Percentiles rank a stretch among this genome's conserved stretches.
Evolutionary conservation across 2,113 vertebrate species (phyloP).

Genomic region (Pristiophorus japonicus): DNA sequence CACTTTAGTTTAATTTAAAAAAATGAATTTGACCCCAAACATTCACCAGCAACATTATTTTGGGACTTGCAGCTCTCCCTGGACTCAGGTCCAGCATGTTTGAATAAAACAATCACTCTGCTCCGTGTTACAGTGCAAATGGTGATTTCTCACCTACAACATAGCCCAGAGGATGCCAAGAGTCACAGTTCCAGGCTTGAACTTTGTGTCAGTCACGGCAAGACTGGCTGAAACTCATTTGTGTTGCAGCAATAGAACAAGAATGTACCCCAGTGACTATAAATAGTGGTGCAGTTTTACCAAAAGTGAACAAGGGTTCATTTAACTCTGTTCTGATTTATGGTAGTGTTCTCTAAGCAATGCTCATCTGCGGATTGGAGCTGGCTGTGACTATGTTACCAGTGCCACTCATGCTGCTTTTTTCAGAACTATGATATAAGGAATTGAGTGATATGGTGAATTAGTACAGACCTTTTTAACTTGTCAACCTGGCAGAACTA

Average conservation of each 20-base stretch:
- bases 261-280: no score
- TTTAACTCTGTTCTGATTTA: no score
- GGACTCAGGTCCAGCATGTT: no score
- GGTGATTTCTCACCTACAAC: background rate
- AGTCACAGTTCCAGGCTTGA: background rate
- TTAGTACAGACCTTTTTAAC: background rate
- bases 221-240: no score
- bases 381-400: no score
- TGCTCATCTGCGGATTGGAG: no score
- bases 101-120: background rate
- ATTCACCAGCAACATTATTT: background rate
- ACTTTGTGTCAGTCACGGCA: background rate
- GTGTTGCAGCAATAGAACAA: no score
- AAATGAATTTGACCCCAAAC: no score
- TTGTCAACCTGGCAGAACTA: background rate
- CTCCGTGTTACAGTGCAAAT: background rate
- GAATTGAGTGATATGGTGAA: background rate
- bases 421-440: background rate
- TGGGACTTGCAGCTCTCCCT: background rate
- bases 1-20: no score
- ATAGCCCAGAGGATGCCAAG: background rate
- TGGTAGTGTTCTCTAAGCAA: no score
- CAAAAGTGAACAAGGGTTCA: no score
- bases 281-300: no score
- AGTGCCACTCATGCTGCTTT: background rate